Evolutionary conservation across 1,140 invertebrate genomes (phyloP), one percentile per base, ranked within the genome.

Genomic region (Aphaenogaster ashmeadi): DNA sequence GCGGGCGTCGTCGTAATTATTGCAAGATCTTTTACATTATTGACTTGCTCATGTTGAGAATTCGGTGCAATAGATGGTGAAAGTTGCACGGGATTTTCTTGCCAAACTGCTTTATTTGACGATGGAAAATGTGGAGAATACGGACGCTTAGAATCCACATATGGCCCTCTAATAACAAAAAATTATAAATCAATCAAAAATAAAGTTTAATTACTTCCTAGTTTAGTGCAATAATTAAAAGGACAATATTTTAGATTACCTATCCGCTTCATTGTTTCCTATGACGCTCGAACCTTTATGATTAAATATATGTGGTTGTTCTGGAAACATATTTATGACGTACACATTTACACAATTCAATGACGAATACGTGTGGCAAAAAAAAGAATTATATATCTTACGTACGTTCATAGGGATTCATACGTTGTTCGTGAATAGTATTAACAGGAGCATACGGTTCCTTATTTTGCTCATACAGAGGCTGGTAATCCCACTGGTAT

Each of bases 211-310:
- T 69, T 21, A 21, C 38, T 18, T 36, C n/a, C 8, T 47, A 84
- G 27, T 80, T 77, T 72, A 62, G 74, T 36, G 15, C 3, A 44
- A 21, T 58, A 36, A 27, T 44, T 44, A 60, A 21, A 64, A 79
- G 8, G 4, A 75, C 15, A 79, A 52, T 9, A 72, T 47, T 75
- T 89, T 58, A 1, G 15, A 84, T 90, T 93, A 96, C 95, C 94
- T 95, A 67, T 96, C 95, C 72, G 91, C 81, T 78, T 91, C 93
- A 91, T 96, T 96, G 81, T 96, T 95, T 44, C 96, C 95, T 89
- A 96, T 95, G 41, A 97, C 94, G 33, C 97, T 96, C 79, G 94
- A 94, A 84, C 96, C 96, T 94, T 97, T 97, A 89, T 97, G 97
- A 92, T 96, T 97, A 91, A 97, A 97, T 89, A 97, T 97, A 84